Evolutionary conservation across 2,888 invertebrate genomes (phyloP), one percentile per base, ranked within the genome.

Genomic region (Nemotelus nigrinus): DNA sequence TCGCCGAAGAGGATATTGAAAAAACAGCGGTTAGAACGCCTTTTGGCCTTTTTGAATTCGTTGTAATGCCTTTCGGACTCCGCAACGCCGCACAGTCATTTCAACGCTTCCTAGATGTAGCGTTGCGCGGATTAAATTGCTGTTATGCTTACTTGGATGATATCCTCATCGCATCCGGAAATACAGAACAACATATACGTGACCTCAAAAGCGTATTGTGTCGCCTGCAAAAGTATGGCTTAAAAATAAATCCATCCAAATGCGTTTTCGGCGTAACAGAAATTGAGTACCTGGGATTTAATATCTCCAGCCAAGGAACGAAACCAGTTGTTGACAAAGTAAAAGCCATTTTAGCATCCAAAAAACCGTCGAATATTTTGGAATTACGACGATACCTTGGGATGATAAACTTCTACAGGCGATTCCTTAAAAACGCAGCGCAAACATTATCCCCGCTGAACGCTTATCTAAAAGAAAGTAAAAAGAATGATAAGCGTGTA

Each of bases 41-140:
- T n/a, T n/a, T n/a, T n/a, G 84, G 84, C 2, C 78, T 84, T 2
- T 86, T 82, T 71, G 84, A 85, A 78, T 84, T 82, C 67, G 65
- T 79, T 0, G 44, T 25, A 3, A 85, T 85, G 84, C 81, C 83
- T 0, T 86, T 85, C 71, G 85, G 85, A 0, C 79, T 87, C 2
- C 78, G 83, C 0, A 85, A 85, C 76, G 84, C 85, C 0, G 83
- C 82, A 1, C 84, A 84, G 57, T 84, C 84, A 0, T 86, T 86
- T 72, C 84, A 85, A 77, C 78, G 83, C 3, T 82, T 84, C 71
- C 83, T 86, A 47, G 81, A 86, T 67, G 80, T 80, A 2, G 80
- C 84, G 0, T 68, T 82, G 4, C 55, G 80, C 43, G 83, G 80
- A 3, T 48, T 83, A 2, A 41, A 72, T 3, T 82, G 84, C 70